Percentiles rank a stretch among this genome's conserved stretches.
phyloP scores from a whole-genome alignment of 92 coral and sea anemone species.

The Siderastrea radians region DNA sequence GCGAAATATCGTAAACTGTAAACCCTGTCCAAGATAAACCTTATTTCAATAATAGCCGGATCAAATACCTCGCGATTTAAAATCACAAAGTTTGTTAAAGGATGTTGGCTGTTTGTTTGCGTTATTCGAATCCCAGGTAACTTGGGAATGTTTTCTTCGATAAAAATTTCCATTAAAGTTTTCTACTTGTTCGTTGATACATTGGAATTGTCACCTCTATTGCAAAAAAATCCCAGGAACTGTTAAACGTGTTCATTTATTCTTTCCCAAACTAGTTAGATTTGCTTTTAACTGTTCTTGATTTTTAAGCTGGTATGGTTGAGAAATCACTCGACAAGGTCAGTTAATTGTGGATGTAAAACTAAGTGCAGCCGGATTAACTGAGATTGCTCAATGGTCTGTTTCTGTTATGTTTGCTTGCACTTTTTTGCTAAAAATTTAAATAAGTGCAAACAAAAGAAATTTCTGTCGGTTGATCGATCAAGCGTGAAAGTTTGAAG shows the following conservation, averaged over 20 bases:
- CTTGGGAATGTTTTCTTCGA: slow-evolving; percentile 6
- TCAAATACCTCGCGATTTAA: too few species aligned
- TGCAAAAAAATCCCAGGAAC: not conserved
- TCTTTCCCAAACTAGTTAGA: not conserved
- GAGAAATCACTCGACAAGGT: not conserved
- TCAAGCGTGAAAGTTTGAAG: slow-evolving; percentile 34
- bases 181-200: not conserved
- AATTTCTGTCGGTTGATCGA: slow-evolving; percentile 9
- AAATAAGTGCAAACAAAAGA: slow-evolving; percentile 30
- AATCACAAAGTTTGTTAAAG: not conserved
- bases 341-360: not conserved
- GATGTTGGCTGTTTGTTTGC: not conserved
- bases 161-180: not conserved
- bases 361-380: not conserved
- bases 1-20: too few species aligned
- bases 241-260: not conserved
- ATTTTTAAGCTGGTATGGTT: not conserved
- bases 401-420: not conserved
- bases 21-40: too few species aligned
- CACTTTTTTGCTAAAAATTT: slow-evolving; percentile 14
- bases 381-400: not conserved
- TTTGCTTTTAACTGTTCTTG: not conserved
- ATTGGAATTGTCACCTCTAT: not conserved
- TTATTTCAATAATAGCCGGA: too few species aligned
- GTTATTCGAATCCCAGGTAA: not conserved